Percentiles rank a stretch among this genome's conserved stretches.
Conservation (phyloP, 2,888 invertebrate species). For the Busseola fusca region DNA sequence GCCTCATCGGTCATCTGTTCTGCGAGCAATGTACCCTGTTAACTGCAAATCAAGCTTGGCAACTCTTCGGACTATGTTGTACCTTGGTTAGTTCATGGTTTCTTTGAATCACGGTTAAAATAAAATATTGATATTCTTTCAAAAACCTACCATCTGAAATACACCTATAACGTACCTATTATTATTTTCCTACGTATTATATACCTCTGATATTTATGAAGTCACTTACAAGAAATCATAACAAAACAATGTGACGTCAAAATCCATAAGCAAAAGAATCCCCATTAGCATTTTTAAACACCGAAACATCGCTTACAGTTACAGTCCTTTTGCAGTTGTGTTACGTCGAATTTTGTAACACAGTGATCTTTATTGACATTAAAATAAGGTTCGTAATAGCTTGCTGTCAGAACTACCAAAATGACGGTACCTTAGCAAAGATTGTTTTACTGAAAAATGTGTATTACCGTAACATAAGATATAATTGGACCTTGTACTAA, state of each 20-base stretch:
- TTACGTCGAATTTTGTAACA: not conserved
- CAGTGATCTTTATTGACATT: not conserved
- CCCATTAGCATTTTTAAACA: not conserved
- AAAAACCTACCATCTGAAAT: not conserved
- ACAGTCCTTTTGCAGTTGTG: not conserved
- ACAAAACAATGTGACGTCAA: slow-evolving; percentile 9
- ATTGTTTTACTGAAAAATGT: not conserved
- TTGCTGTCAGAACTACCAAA: not conserved
- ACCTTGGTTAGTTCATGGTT: not conserved
- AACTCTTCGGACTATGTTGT: not conserved
- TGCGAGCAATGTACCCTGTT: not conserved
- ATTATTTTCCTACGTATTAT: not conserved
- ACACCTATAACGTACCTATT: not conserved
- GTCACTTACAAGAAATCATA: slow-evolving; percentile 4
- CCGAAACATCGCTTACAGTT: not conserved
- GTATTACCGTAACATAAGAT: not conserved
- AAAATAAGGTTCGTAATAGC: not conserved
- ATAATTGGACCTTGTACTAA: not conserved
- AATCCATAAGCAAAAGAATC: not conserved
- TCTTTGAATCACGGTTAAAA: not conserved
- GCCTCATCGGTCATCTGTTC: not conserved
- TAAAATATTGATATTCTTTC: not conserved
- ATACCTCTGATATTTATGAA: not conserved
- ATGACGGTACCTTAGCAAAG: too few species aligned
- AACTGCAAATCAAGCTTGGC: not conserved